These are phyloP conservation scores for Lamellibrachia columna DNA, from an alignment of 2,888 invertebrate genomes.

Conservation along the genomic window DNA sequence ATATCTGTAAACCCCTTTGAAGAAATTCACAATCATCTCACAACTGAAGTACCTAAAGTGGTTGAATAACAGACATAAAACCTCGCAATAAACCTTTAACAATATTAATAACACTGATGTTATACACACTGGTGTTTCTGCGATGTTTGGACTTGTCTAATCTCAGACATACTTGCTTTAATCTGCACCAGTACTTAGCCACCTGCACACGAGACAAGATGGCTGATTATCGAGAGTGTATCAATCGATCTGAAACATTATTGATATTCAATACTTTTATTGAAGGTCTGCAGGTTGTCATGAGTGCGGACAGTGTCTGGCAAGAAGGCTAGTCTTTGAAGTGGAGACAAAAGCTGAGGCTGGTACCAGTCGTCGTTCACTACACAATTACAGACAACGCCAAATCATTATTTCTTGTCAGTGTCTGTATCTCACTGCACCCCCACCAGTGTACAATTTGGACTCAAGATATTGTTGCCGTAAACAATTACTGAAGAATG, in stretches of 20 bases:
- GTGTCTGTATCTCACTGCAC: neutral
- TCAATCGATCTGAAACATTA: neutral
- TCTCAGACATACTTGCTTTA: neutral
- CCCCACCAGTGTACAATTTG: neutral
- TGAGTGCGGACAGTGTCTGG: too few species aligned
- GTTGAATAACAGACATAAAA: neutral
- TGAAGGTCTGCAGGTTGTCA: neutral
- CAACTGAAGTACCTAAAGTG: neutral
- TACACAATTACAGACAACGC: neutral
- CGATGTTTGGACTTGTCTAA: neutral
- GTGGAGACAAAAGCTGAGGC: neutral
- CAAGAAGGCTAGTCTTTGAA: too few species aligned
- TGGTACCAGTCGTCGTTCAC: neutral
- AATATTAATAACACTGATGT: neutral
- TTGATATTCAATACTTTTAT: conserved; percentile 16
- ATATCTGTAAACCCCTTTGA: neutral
- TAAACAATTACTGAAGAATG: neutral
- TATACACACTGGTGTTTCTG: neutral
- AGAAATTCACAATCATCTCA: neutral
- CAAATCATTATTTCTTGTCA: conserved; percentile 16
- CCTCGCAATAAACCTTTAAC: neutral
- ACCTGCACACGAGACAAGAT: neutral
- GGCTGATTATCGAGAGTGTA: conserved; percentile 9
- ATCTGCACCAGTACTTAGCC: neutral
- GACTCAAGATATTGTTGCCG: neutral